Percentiles rank a stretch among this genome's conserved stretches.
These are phyloP conservation scores for Opisthocomus hoazin DNA, from an alignment of 2,113 vertebrate genomes.

Conservation along the genomic window DNA sequence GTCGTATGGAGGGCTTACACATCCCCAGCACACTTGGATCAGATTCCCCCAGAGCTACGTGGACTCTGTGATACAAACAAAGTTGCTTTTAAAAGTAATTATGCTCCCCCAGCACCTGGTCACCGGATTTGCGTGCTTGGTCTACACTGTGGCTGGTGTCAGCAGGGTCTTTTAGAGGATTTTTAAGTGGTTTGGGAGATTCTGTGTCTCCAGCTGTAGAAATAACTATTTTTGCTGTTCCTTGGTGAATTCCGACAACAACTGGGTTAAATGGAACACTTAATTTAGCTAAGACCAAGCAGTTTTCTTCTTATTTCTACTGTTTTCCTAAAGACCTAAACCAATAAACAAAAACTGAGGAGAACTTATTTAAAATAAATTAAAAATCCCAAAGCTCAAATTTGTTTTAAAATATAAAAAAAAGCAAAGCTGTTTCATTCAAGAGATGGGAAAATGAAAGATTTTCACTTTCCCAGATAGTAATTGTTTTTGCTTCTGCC, in stretches of 20 bases:
- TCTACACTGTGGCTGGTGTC: neutral
- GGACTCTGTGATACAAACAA: neutral
- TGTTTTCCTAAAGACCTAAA: neutral
- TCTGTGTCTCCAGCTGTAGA: neutral
- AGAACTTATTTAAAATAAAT: neutral
- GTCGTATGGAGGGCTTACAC: neutral
- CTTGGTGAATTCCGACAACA: neutral
- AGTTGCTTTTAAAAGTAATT: neutral
- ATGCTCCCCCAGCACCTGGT: neutral
- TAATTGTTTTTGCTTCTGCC: neutral
- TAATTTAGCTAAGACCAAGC: neutral
- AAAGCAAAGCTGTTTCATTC: neutral
- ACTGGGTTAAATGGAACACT: neutral
- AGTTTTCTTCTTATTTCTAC: neutral
- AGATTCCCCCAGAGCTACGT: neutral
- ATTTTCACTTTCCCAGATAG: neutral
- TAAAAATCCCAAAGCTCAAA: neutral
- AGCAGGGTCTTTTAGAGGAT: neutral
- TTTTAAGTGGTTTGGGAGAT: neutral
- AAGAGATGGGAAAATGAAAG: neutral
- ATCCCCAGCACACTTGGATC: too few relatives aligned
- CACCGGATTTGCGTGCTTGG: accelerated
- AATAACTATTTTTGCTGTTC: neutral
- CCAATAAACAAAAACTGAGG: neutral
- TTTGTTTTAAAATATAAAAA: neutral